Base-by-base conservation (phyloP, 2,113 vertebrate genomes). In the Nasalis larvatus region DNA sequence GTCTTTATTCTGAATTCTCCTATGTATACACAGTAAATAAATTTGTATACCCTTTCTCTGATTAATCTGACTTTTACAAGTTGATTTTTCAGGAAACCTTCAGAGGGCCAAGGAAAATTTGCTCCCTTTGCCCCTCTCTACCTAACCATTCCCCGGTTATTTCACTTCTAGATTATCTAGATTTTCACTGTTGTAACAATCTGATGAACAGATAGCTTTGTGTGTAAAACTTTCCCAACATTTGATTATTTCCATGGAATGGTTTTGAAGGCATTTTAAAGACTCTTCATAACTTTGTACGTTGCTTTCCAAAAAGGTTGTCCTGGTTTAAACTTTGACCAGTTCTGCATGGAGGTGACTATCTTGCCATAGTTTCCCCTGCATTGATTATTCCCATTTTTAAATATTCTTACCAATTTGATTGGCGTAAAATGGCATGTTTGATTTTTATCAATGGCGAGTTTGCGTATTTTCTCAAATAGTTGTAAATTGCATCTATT, bases 391-490 rank as follows among this genome's bases (percentile, higher is more conserved):
- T 85, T 54, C 49, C 42, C 49, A 83, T 85, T 77, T 95, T 76
- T 91, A 88, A 87, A 71, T 4, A 82, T 47, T 13, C 10, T 32
- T 76, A 85, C 49, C 56, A 86, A 54, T 91, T 76, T 40, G 42
- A 42, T 86, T 54, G 21, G 49, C 60, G 87, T 63, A 77, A 93
- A 89, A 71, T 77, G 25, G 4, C 66, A 69, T 84, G 13, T 86
- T 94, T 74, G 18, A 91, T 82, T 89, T 54, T 97, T 47, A 90
- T 82, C 49, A 91, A 35, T 76, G 35, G 4, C 35, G 30, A 91
- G 45, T 30, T 76, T 90, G 21, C 82, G 21, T 86, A 30, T 83
- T 93, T 93, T 93, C 86, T 87, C 49, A 87, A 86, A 73, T 94
- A 78, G 68, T 91, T 91, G 20, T 91, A 56, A 95, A 87, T 11